These are phyloP conservation scores for Eurois occulta DNA, from an alignment of 2,888 invertebrate species.

Conservation along the genomic window DNA sequence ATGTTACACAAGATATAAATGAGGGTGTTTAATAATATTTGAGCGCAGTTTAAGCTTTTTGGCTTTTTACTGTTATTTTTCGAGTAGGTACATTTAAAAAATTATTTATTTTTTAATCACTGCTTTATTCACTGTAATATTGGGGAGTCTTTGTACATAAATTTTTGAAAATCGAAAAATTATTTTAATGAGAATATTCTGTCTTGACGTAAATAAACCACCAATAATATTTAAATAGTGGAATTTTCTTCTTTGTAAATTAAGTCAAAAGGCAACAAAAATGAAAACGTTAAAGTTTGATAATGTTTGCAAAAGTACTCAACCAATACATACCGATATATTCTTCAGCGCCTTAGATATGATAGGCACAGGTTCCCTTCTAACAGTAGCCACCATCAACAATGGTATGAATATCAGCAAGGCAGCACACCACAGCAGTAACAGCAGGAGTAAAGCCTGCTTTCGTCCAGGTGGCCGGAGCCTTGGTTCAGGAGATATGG, in stretches of 20 bases:
- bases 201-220: neutral
- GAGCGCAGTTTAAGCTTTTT: neutral
- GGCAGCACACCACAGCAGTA: constrained; percentile 92
- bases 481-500: constrained; percentile 92
- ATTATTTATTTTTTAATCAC: neutral
- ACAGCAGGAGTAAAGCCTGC: constrained; percentile 92
- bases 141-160: too few species aligned
- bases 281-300: neutral
- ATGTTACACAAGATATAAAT: neutral
- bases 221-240: neutral
- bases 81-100: neutral
- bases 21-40: neutral
- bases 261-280: neutral
- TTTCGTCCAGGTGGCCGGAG: constrained; percentile 91
- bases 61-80: neutral
- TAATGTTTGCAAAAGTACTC: neutral
- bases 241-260: neutral
- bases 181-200: too few species aligned
- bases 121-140: neutral
- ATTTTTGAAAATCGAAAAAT: too few species aligned
- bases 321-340: constrained; percentile 77
- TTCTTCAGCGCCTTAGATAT: constrained; percentile 80
- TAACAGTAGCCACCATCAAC: constrained; percentile 87
- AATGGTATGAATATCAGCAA: constrained; percentile 92
- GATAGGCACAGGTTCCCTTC: constrained; percentile 82